These are phyloP conservation scores for Cebidichthys violaceus DNA, from an alignment of 2,113 vertebrate species.

Conservation along the genomic window DNA sequence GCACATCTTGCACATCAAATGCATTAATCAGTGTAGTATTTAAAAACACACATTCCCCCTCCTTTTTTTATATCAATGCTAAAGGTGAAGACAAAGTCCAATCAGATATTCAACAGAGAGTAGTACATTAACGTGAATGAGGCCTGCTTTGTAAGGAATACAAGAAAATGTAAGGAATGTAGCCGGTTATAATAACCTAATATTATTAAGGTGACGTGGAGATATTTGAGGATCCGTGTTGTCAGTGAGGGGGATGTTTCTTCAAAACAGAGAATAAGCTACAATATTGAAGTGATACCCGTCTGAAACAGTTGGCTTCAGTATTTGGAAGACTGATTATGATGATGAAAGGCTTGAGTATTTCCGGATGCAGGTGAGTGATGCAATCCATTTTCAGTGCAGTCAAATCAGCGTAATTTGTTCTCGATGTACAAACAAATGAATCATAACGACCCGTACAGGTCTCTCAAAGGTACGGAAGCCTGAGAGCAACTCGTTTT, in stretches of 20 bases:
- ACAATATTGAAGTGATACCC: neutral
- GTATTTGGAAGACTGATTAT: neutral
- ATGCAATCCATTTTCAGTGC: neutral
- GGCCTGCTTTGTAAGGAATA: neutral
- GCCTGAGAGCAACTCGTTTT: neutral
- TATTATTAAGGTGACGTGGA: neutral
- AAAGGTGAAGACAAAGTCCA: neutral
- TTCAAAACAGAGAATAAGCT: conserved; percentile 1
- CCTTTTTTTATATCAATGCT: neutral
- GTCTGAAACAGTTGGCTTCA: neutral
- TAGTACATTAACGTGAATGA: neutral
- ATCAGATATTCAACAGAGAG: neutral
- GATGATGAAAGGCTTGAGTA: neutral
- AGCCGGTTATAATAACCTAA: neutral
- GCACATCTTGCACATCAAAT: neutral
- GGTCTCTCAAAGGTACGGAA: neutral
- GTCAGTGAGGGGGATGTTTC: neutral
- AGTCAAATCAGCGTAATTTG: conserved; percentile 4
- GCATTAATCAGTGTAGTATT: neutral
- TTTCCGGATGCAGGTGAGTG: neutral
- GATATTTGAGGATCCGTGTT: neutral
- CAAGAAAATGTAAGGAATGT: neutral
- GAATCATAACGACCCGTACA: neutral
- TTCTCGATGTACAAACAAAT: neutral
- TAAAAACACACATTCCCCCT: neutral